A percentile compares a stretch with the other conserved stretches of the same genome.
These are phyloP conservation scores for Perizoma affinitatum DNA, from an alignment of 2,888 invertebrate genomes.

Conservation along the genomic window DNA sequence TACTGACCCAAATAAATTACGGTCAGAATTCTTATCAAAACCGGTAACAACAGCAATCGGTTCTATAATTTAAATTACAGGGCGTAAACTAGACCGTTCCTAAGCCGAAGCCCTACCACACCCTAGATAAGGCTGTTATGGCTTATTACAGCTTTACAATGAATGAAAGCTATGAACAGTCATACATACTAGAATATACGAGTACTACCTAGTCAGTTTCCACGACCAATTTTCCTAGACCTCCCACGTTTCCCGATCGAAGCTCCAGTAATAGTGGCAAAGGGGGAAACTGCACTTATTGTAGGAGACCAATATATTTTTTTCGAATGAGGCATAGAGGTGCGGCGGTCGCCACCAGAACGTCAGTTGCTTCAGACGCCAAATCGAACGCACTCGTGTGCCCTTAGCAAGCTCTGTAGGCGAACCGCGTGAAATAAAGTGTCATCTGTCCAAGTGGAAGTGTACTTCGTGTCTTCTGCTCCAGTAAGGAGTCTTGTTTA, in stretches of 20 bases:
- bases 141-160: slow-evolving; percentile 44
- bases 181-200: slow-evolving; percentile 38
- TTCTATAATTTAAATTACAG: slow-evolving; percentile 11
- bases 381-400: slow-evolving; percentile 63
- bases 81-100: slow-evolving; percentile 31
- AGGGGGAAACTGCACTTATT: slow-evolving; percentile 46
- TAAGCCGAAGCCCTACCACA: slow-evolving; percentile 30
- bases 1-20: neutral
- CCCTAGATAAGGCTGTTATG: slow-evolving; percentile 29
- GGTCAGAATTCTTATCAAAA: slow-evolving; percentile 16
- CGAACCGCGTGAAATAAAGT: slow-evolving; percentile 46
- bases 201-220: slow-evolving; percentile 9
- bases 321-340: slow-evolving; percentile 71
- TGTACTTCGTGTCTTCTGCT: slow-evolving; percentile 42
- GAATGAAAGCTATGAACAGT: slow-evolving; percentile 63
- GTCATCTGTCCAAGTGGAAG: slow-evolving; percentile 43
- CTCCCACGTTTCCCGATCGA: slow-evolving; percentile 43
- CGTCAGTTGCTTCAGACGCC: slow-evolving; percentile 67
- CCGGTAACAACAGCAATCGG: slow-evolving; percentile 9
- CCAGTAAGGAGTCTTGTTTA: slow-evolving; percentile 29
- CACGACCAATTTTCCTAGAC: slow-evolving; percentile 50
- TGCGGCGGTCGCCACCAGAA: slow-evolving; percentile 49
- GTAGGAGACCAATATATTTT: slow-evolving; percentile 49
- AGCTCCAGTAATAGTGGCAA: slow-evolving; percentile 37
- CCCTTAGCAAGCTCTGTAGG: slow-evolving; percentile 49